These are phyloP conservation scores for Poeciliopsis gracilis DNA, from an alignment of 2,797 vertebrate genomes.

Conservation along the genomic window DNA sequence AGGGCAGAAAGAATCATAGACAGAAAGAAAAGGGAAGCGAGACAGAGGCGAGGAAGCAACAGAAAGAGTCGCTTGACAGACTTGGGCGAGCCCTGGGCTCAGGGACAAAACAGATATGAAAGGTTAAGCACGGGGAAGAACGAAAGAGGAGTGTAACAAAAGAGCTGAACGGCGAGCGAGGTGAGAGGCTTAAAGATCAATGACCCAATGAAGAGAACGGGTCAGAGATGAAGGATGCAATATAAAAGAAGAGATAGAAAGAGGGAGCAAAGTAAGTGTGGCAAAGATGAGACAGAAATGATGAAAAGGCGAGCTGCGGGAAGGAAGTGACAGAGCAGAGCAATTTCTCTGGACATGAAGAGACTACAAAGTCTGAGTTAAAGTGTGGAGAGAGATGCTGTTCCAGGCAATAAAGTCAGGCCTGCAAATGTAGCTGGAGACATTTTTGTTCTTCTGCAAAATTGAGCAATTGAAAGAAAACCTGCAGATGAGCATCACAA, in stretches of 20 bases:
- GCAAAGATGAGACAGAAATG: constrained; percentile 48
- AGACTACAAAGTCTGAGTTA: constrained; percentile 37
- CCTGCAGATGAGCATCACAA: neutral
- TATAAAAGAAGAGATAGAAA: constrained; percentile 12
- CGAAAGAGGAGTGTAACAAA: constrained; percentile 41
- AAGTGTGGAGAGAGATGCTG: constrained; percentile 3
- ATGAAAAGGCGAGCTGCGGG: constrained; percentile 57
- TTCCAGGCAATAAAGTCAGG: neutral
- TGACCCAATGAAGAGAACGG: constrained; percentile 61
- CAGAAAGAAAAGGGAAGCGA: constrained; percentile 19
- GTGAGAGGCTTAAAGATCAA: constrained; percentile 60
- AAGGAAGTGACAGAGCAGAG: constrained; percentile 61
- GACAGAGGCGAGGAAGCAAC: constrained; percentile 30
- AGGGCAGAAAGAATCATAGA: constrained; percentile 41
- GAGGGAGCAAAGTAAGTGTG: constrained; percentile 34
- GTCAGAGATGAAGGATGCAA: constrained; percentile 57
- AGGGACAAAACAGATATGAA: constrained; percentile 42
- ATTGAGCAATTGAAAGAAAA: constrained; percentile 27
- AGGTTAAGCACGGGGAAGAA: constrained; percentile 46
- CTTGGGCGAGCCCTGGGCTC: constrained; percentile 29
- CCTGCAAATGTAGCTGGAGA: constrained; percentile 6
- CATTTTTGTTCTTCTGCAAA: constrained; percentile 20
- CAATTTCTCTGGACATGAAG: constrained; percentile 54
- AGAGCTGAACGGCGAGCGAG: constrained; percentile 44
- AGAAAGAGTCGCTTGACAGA: constrained; percentile 50